Base-by-base conservation (phyloP, 2,888 invertebrate genomes). In the Pammene fasciana region DNA sequence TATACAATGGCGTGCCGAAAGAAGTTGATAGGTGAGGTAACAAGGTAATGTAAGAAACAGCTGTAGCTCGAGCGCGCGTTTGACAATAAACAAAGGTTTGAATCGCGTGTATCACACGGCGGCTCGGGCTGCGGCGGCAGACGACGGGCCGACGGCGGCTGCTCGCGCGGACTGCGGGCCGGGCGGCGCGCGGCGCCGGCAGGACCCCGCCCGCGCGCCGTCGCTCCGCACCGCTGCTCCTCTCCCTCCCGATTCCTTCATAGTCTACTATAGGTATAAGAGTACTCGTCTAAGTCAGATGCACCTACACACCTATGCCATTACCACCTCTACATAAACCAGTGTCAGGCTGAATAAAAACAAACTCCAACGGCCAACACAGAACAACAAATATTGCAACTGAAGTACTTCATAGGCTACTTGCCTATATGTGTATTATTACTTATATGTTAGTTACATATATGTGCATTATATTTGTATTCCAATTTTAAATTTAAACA, bases 51-150 rank as follows among this genome's bases (percentile, higher is more conserved):
- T 75, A 75, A 72, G 66, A 76, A 86, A 83, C 86, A 85, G 85
- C 83, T 84, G 84, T 80, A 80, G 75, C 75, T 75, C 75, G 79
- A 82, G 82, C 82, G 83, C 83, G 82, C 79, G 83, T 82, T 75
- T 75, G 81, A 83, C 84, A 83, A 88, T 87, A 92, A 92, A 91
- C 91, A 91, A 91, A 90, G 89, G 79, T 78, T 75, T 78, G 81
- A 84, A 86, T 84, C 86, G 88, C 84, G 86, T 77, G 74, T 71
- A 78, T 78, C 75, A 73, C 75, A 77, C 72, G 73, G 73, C 78
- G 76, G 76, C 74, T 74, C 74, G 72, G 70, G 75, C 70, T 68
- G 73, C 73, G 72, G 71, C 78, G 73, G 75, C 80, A 80, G 83
- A 88, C 89, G 78, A 86, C 86, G 75, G 78, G 81, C 88, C 87